phyloP scores from a whole-genome alignment of 2,113 vertebrate species.

The Drymodes brunneopygia region DNA sequence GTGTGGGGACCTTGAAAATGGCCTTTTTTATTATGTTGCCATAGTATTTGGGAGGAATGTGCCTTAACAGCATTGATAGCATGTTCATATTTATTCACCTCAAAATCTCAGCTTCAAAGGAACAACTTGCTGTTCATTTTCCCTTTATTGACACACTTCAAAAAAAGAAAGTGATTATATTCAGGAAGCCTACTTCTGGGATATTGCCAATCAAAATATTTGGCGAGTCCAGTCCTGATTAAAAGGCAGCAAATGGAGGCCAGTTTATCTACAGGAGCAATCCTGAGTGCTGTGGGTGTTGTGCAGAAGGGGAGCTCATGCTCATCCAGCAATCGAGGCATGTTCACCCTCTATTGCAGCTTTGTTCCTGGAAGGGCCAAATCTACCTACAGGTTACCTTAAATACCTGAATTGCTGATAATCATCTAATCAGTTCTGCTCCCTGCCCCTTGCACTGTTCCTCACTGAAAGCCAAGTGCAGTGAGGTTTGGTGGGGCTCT shows the following conservation, averaged over 20 bases:
- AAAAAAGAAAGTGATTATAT: neutral
- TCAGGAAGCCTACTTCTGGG: neutral
- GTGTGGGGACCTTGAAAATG: neutral
- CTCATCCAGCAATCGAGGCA: rapidly evolving
- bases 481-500: neutral
- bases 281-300: rapidly evolving
- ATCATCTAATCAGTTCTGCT: neutral
- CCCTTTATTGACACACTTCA: neutral
- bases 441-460: neutral
- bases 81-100: neutral
- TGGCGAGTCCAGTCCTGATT: neutral
- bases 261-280: neutral
- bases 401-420: neutral
- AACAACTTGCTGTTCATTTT: rapidly evolving
- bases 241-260: neutral
- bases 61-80: neutral
- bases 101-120: neutral
- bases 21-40: neutral
- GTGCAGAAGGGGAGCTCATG: neutral
- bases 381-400: neutral
- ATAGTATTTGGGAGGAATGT: neutral
- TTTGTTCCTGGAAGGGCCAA: neutral
- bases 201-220: neutral
- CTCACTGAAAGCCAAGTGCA: neutral
- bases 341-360: neutral